Evolutionary conservation across 2,888 invertebrate species (phyloP), one percentile per base, ranked within the genome.

Genomic region (Stenolophus ochropezus): DNA sequence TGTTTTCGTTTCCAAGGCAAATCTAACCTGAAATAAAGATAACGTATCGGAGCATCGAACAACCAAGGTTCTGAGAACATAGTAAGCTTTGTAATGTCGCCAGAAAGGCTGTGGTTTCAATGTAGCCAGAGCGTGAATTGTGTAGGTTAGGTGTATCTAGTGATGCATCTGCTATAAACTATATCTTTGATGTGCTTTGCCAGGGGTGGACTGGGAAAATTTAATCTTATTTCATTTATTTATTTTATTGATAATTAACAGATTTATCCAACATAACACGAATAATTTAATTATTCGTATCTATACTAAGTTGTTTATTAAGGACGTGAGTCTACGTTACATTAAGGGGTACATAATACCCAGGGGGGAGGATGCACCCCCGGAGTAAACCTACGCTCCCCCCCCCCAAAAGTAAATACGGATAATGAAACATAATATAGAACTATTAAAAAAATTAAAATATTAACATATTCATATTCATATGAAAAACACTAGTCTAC

Each of bases 21-120:
- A 69, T 69, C 65, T 20, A 69, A 69, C 65, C 33, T 69, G 65
- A 69, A 69, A 69, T 69, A 69, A 69, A 69, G 65, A 69, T 69
- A 69, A 69, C 65, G 65, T 69, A 69, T 69, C 65, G 65, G 33
- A 33, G 27, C 27, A 69, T 69, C 65, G 65, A 23, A 27, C 65
- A 69, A 18, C 8, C 18, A 27, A 33, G 61, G 61, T 25, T 4
- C 25, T 2, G n/a, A 8, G 61, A 51, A 51, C 51, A 5, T 16
- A 25, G 14, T n/a, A n/a, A 56, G n/a, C n/a, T 25, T 20, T 69
- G 27, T 61, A 61, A 69, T 69, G 33, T 11, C 25, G 65, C 27
- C 27, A 69, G 33, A 33, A 69, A 33, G 65, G 65, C 27, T 69
- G 33, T 69, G 65, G 65, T 69, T 69, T 18, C 18, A 18, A 1